These are phyloP conservation scores for Arrhopalites spinosus DNA, from an alignment of 2,888 invertebrate genomes.

Conservation along the genomic window DNA sequence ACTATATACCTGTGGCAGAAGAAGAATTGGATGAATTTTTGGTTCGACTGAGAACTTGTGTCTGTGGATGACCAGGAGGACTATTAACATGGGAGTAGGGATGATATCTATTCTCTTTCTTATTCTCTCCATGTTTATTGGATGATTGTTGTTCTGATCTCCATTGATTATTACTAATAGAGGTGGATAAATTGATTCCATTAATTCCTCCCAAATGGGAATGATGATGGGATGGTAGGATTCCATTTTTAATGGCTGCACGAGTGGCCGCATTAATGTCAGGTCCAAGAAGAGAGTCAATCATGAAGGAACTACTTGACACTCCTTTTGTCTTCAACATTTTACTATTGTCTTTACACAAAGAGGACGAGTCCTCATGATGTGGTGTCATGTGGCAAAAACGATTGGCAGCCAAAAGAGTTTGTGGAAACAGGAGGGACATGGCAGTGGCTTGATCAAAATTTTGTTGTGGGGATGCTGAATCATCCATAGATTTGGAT, in stretches of 20 bases:
- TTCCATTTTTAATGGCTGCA: conserved; percentile 30
- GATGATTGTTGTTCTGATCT: conserved; percentile 8
- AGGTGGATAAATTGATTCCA: conserved; percentile 32
- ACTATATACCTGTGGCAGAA: conserved; percentile 27
- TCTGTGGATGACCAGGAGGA: neutral
- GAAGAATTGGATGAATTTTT: conserved; percentile 36
- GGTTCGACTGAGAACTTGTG: conserved; percentile 5
- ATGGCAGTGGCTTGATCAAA: conserved; percentile 30
- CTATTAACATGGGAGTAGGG: conserved; percentile 19
- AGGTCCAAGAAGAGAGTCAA: conserved; percentile 83
- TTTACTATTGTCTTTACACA: too few species aligned
- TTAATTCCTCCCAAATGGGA: conserved; percentile 16
- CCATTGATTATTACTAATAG: conserved; percentile 7
- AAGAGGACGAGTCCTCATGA: neutral
- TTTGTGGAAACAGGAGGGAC: conserved; percentile 37
- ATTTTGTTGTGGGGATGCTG: conserved; percentile 2
- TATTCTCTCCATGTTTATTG: conserved; percentile 22
- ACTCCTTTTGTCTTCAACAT: conserved; percentile 32
- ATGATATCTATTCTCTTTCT: conserved; percentile 27
- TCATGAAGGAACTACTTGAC: conserved; percentile 73
- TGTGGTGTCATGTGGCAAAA: conserved; percentile 26
- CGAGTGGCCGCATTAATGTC: conserved; percentile 56
- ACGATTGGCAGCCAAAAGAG: conserved; percentile 18
- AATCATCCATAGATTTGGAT: neutral
- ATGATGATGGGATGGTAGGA: conserved; percentile 21